phyloP scores from a whole-genome alignment of 2,888 invertebrate species.

The Amblyjoppa fuscipennis region DNA sequence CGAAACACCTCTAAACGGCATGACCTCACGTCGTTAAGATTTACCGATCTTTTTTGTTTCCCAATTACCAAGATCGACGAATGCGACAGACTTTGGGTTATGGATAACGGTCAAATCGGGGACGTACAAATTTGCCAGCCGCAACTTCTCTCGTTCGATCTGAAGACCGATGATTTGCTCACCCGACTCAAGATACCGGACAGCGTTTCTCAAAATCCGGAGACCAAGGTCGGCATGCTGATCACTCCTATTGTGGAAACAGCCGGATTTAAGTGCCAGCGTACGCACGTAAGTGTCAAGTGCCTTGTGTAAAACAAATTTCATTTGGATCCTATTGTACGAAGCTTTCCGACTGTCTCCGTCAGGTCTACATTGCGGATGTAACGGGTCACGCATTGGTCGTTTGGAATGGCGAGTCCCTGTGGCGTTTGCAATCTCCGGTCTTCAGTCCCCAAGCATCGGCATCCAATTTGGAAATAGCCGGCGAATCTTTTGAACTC shows the following conservation, averaged over 20 bases:
- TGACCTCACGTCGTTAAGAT: too few species aligned
- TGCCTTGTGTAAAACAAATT: too few species aligned
- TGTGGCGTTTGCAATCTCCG: slow-evolving; percentile 72
- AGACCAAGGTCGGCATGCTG: slow-evolving; percentile 68
- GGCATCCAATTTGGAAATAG: slow-evolving; percentile 73
- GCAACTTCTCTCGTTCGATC: slow-evolving; percentile 90
- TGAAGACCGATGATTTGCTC: slow-evolving; percentile 85
- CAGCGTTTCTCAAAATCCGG: slow-evolving; percentile 64
- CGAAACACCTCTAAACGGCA: neutral
- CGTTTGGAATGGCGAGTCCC: slow-evolving; percentile 61
- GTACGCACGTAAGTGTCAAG: slow-evolving; percentile 68
- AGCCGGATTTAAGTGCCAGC: slow-evolving; percentile 58
- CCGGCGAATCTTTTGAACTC: slow-evolving; percentile 88
- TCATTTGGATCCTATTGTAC: too few species aligned
- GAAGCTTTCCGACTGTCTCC: neutral
- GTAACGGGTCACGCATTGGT: slow-evolving; percentile 70
- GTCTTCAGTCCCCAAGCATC: slow-evolving; percentile 64
- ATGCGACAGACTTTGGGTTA: slow-evolving; percentile 90
- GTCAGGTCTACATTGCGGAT: slow-evolving; percentile 76
- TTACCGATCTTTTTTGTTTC: slow-evolving; percentile 8
- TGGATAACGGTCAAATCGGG: slow-evolving; percentile 89
- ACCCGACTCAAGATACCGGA: slow-evolving; percentile 71
- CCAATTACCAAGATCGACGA: slow-evolving; percentile 88
- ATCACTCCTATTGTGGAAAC: slow-evolving; percentile 76
- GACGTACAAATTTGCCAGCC: slow-evolving; percentile 88